Evolutionary conservation across 1,140 invertebrate genomes (phyloP).

Genomic region (Halesus radiatus): DNA sequence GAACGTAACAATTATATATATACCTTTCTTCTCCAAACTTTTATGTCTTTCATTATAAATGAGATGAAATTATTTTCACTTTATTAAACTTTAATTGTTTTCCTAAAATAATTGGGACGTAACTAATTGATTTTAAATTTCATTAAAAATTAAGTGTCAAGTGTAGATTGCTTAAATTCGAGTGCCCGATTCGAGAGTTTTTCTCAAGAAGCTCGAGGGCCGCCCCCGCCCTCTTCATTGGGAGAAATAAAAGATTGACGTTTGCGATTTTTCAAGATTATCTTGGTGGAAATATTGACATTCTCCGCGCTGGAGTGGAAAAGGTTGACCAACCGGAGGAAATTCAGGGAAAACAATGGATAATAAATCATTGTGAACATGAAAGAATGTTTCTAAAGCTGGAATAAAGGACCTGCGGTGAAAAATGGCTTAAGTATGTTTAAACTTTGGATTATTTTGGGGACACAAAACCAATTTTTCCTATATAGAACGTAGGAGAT

Average conservation of each 20-base stretch:
- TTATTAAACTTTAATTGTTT: conserved; percentile 12
- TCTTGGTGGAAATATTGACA: conserved; percentile 35
- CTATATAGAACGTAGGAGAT: too few relatives aligned
- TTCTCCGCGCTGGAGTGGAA: conserved; percentile 23
- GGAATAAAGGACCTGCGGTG: not conserved
- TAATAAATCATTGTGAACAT: conserved; percentile 18
- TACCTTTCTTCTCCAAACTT: too few relatives aligned
- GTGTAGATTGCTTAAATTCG: conserved; percentile 19
- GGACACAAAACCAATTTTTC: too few relatives aligned
- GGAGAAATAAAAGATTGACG: conserved; percentile 26
- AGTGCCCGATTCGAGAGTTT: not conserved
- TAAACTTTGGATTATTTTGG: too few relatives aligned
- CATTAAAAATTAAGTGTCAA: conserved; percentile 28
- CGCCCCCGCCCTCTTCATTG: not conserved
- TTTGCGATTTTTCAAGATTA: conserved; percentile 39
- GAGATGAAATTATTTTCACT: too few relatives aligned
- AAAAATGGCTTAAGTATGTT: too few relatives aligned
- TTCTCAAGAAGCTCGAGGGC: not conserved
- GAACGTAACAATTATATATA: too few relatives aligned
- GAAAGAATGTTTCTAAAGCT: not conserved
- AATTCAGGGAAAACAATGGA: conserved; percentile 21
- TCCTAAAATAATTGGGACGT: conserved; percentile 24
- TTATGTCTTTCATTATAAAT: too few relatives aligned
- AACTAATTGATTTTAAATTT: conserved; percentile 38
- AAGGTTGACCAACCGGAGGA: conserved; percentile 27